Percentiles rank a stretch among this genome's conserved stretches.
Evolutionary conservation across 92 coral and sea anemone species (phyloP).

Genomic region (Hydrozoanthus gracilis): DNA sequence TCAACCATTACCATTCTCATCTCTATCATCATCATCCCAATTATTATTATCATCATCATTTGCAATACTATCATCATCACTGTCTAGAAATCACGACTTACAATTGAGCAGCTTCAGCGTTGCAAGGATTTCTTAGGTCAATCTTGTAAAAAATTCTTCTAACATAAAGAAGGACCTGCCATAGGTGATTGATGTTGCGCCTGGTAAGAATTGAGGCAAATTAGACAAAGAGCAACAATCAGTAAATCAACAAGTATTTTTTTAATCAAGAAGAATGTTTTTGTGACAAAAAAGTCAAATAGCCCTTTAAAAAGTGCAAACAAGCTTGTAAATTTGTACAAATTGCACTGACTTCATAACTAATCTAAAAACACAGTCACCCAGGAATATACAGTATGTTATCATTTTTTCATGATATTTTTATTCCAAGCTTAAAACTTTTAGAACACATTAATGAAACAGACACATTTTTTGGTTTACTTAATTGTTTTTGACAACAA

Average conservation of each 20-base stretch:
- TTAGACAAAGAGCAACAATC: not conserved
- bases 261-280: too few species aligned
- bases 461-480: too few species aligned
- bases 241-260: not conserved
- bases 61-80: not conserved
- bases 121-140: slow-evolving; percentile 81
- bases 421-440: too few species aligned
- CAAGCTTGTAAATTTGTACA: too few species aligned
- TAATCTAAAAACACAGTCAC: too few species aligned
- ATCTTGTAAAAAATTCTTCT: slow-evolving; percentile 98
- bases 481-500: too few species aligned
- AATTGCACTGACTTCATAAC: too few species aligned
- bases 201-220: slow-evolving; percentile 48
- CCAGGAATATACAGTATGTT: too few species aligned
- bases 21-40: not conserved
- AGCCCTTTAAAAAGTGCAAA: too few species aligned
- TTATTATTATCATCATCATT: not conserved
- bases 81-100: slow-evolving; percentile 48
- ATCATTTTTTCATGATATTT: too few species aligned
- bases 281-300: too few species aligned
- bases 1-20: not conserved
- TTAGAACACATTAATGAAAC: too few species aligned
- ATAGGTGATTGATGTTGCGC: slow-evolving; percentile 92
- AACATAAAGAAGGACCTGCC: slow-evolving; percentile 94
- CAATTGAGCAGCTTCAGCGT: slow-evolving; percentile 90